Percentiles rank a stretch among this genome's conserved stretches.
Evolutionary conservation across 2,113 vertebrate species (phyloP).

Genomic region (Verasper variegatus): DNA sequence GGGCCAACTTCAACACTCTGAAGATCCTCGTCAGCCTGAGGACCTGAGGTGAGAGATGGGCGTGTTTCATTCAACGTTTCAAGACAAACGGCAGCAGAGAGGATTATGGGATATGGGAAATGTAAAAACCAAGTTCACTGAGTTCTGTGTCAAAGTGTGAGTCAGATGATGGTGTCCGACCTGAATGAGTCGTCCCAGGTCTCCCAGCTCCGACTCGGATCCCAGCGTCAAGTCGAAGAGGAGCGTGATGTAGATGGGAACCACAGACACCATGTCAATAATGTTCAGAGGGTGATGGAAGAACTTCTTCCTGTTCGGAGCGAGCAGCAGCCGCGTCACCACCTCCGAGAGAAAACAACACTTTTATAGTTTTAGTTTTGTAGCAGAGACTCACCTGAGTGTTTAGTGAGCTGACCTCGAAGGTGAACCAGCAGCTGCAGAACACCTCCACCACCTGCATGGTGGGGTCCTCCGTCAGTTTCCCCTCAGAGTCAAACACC

Average conservation of each 20-base stretch:
- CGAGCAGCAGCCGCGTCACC: slow-evolving; percentile 90
- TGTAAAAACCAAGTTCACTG: too few relatives aligned
- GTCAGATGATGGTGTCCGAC: slow-evolving; percentile 10
- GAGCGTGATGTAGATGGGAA: slow-evolving; percentile 95
- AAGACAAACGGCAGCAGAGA: neutral
- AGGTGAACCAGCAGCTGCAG: slow-evolving; percentile 98
- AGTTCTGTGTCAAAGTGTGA: neutral
- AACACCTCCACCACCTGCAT: slow-evolving; percentile 91
- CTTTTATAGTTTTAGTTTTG: neutral
- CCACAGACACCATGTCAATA: slow-evolving; percentile 93
- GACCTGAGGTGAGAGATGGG: slow-evolving; percentile 73
- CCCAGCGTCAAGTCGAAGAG: slow-evolving; percentile 86
- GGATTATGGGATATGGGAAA: too few relatives aligned
- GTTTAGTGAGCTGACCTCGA: slow-evolving; percentile 78
- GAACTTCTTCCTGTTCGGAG: slow-evolving; percentile 92
- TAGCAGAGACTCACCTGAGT: neutral
- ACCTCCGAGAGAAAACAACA: slow-evolving; percentile 78
- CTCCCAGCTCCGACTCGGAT: slow-evolving; percentile 84
- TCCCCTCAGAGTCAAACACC: slow-evolving; percentile 84
- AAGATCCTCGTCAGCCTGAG: slow-evolving; percentile 97
- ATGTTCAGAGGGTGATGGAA: slow-evolving; percentile 94
- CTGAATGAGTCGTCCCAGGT: slow-evolving; percentile 92
- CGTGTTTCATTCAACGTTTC: neutral
- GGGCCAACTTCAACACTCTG: slow-evolving; percentile 95
- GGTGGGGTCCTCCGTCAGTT: slow-evolving; percentile 83